Base-by-base conservation (phyloP, 2,888 invertebrate species). In the Eilema caniola region DNA sequence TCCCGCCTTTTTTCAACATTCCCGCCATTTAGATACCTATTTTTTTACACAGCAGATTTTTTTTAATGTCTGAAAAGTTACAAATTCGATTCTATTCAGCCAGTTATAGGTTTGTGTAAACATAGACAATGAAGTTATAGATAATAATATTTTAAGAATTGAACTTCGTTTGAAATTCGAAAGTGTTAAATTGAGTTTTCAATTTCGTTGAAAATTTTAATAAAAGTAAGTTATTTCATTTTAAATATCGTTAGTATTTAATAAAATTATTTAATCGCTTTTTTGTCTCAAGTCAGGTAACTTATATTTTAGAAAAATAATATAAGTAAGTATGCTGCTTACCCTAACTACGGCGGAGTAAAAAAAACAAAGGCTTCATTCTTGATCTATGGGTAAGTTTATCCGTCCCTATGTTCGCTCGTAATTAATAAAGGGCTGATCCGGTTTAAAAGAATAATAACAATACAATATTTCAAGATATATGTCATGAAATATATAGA, bases 1-100 rank as follows among this genome's bases (percentile, higher is more conserved):
- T 83, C 82, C 75, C 79, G 63, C 83, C 86, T 88, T 90, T 88
- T 90, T 90, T 81, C 72, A 79, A 84, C 83, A 80, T 87, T 83
- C 82, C 74, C 79, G 60, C 83, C 86, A 85, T 88, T 90, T 88
- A 86, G 77, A 76, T 85, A 84, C 83, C 80, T 85, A 53, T 83
- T 80, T 78, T 28, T 82, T 80, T 79, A 64, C 64, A 71, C 77
- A 80, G 78, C 78, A 78, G 73, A 77, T 78, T 79, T 80, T 81
- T 85, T 81, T 80, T 75, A 80, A 76, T 80, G 86, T 88, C 85
- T 87, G 83, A 76, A 76, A 86, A 88, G 85, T 88, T 88, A 68
- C 79, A 73, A 88, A 86, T 85, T 80, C 77, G 76, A 80, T 84
- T 84, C 81, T 71, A 77, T 76, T 70, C 63, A 60, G 66, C 75